Base-by-base conservation (phyloP, 1,140 invertebrate genomes). In the Orussus abietinus region DNA sequence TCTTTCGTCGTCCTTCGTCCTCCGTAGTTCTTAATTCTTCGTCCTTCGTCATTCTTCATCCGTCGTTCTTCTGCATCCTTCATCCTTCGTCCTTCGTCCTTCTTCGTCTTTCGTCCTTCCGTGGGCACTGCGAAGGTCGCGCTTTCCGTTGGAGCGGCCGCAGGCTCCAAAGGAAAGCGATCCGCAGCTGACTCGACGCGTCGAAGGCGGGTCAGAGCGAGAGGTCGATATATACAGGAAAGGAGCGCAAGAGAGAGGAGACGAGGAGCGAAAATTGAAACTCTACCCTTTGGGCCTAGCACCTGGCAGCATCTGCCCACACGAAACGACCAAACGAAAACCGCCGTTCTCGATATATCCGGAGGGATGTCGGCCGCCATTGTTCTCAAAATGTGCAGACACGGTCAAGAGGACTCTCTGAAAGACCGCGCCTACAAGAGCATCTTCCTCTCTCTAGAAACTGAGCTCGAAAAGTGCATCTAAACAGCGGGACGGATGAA, bases 181-280 rank as follows among this genome's bases (percentile, higher is more conserved):
- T 55, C 38, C 36, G 31, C 49, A 50, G 49, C 47, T 53, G 53
- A 52, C 49, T 42, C 17, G 38, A 25, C 30, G 5, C 12, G 10
- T 39, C 37, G 14, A 39, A 37, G 25, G 19, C 11, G 37, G 12
- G 28, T 37, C 10, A 11, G 25, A 15, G 12, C n/a, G 10, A 22
- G n/a, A n/a, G n/a, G 22, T 6, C n/a, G 6, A 17, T 13, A 34
- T 19, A 15, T 17, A 12, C 19, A 33, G 17, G 33, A 30, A 14
- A 41, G 25, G 45, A 40, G 26, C n/a, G n/a, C n/a, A n/a, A n/a
- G n/a, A 36, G 28, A 14, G 10, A 33, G 20, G 29, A 10, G 35
- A 34, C 18, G 29, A 34, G 30, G 21, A 40, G 45, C 30, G 45
- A 50, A 46, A 53, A 52, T 49, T 35, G 55, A 53, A 55, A 42